Percentiles rank a stretch among this genome's conserved stretches.
phyloP scores from a whole-genome alignment of 2,113 vertebrate species.

The Sorex fumeus region DNA sequence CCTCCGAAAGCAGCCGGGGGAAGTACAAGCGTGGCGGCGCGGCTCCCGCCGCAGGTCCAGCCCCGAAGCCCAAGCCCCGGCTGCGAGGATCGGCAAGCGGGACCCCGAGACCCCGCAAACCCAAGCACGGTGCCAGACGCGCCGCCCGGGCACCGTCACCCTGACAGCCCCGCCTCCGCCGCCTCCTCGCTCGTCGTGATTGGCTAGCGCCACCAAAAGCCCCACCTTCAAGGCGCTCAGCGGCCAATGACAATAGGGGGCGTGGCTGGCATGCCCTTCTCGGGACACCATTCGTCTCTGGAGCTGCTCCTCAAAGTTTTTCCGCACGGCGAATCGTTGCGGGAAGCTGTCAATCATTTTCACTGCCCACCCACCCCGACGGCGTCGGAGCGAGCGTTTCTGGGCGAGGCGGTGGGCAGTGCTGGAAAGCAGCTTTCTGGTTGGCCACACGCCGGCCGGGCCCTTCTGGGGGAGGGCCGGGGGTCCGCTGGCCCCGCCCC shows the following conservation, averaged over 20 bases:
- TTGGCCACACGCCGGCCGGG: conserved; percentile 76
- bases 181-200: background rate
- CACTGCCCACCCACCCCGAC: rapidly evolving
- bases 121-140: rapidly evolving
- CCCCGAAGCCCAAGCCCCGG: background rate
- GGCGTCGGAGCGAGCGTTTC: background rate
- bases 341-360: background rate
- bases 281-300: background rate
- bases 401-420: background rate
- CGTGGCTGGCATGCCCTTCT: background rate
- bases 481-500: background rate
- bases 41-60: background rate
- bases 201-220: background rate
- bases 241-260: background rate
- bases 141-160: rapidly evolving
- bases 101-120: rapidly evolving
- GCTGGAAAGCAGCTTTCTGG: conserved; percentile 63
- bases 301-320: conserved; percentile 24
- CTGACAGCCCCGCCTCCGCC: conserved; percentile 16
- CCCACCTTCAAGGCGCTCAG: background rate
- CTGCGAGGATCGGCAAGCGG: background rate
- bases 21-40: background rate
- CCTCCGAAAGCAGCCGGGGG: background rate
- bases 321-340: background rate
- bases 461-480: background rate